Evolutionary conservation across 2,113 vertebrate species (phyloP).

Genomic region (Tringa solitaria): DNA sequence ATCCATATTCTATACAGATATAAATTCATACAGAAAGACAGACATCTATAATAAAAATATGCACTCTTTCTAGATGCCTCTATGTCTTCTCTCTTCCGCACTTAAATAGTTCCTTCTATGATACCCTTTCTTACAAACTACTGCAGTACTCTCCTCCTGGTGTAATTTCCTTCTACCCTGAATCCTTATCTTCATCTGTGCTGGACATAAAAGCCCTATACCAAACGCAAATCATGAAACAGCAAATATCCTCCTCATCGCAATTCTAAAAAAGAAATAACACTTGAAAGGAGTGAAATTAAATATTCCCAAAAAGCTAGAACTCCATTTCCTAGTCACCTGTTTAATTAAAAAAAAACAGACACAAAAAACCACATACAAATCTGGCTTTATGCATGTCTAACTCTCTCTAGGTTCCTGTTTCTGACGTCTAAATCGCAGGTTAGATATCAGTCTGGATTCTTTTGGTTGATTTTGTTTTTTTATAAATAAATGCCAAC

Average conservation of each 20-base stretch:
- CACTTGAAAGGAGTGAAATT: background rate
- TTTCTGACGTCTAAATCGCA: background rate
- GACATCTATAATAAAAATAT: background rate
- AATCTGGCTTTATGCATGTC: background rate
- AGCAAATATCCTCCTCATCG: background rate
- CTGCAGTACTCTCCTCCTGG: background rate
- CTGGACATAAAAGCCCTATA: background rate
- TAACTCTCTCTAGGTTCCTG: background rate
- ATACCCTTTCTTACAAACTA: background rate
- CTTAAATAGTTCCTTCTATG: background rate
- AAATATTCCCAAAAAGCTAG: background rate
- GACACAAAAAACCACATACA: background rate
- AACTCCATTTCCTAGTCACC: background rate
- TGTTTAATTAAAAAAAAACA: background rate
- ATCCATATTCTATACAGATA: background rate
- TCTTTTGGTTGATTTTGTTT: background rate
- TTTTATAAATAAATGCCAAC: background rate
- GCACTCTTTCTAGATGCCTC: background rate
- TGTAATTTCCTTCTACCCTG: background rate
- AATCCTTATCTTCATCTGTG: background rate
- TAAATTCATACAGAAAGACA: background rate
- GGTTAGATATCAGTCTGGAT: rapidly evolving
- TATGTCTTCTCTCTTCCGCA: background rate
- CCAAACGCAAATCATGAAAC: background rate
- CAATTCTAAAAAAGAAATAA: background rate